Base-by-base conservation (phyloP, 2,797 vertebrate species). In the Enteromius viviparus region DNA sequence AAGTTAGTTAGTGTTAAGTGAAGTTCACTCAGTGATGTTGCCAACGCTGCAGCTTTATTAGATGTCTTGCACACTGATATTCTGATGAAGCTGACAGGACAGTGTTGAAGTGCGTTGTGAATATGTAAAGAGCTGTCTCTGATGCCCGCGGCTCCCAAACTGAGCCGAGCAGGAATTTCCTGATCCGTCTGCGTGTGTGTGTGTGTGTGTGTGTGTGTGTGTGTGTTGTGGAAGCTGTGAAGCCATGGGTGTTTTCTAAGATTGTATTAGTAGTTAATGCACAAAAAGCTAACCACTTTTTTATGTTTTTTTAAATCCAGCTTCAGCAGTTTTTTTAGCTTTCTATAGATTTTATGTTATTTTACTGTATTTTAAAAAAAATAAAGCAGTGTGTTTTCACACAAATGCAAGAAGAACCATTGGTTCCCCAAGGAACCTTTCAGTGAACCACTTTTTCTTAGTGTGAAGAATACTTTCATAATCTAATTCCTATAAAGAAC, bases 111-210 rank as follows among this genome's bases (percentile, higher is more conserved):
- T 9, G 55, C 53, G 69, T 49, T 37, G 6, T 11, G 29, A 66
- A 17, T 12, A 58, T 9, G 49, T 62, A 6, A 62, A 64, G 34
- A 53, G 77, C 76, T 51, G 45, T 21, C 17, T 78, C 76, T 77
- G 55, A 49, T 49, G 60, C 62, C 45, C 23, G 23, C 55, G 53
- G 74, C 74, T 47, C 32, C 4, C 26, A 66, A 19, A 29, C 26
- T 21, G 62, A 58, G n/a, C 21, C 1, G n/a, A 58, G 51, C 29
- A 78, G 62, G 26, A 78, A 78, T 66, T 66, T 78, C 62, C 62
- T 26, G 45, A 78, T 26, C 45, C 14, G 29, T 78, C 6, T n/a
- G 11, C 10, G 17, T 66, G 45, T 51, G n/a, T 53, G 51, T 53
- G 17, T 78, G 42, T 66, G n/a, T 53, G 51, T 53, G 17, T 53